Conservation (phyloP, 2,888 invertebrate genomes). For the Netelia melanura region DNA sequence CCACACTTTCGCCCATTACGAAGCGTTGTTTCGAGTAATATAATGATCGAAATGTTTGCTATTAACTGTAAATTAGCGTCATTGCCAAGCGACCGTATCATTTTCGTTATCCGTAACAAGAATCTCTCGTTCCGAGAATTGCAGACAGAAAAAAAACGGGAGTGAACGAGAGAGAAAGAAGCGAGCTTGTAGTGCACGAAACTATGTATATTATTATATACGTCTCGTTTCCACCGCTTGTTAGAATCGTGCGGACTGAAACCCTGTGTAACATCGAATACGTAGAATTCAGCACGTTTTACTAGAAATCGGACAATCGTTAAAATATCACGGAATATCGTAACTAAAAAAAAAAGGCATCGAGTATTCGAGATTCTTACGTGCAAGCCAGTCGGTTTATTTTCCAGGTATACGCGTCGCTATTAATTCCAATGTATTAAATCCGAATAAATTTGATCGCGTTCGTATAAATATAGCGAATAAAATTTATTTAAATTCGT, state of each 20-base stretch:
- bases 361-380: not conserved
- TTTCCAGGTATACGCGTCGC: too few species aligned
- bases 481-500: not conserved
- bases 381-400: too few species aligned
- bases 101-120: conserved; percentile 52
- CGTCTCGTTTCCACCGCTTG: conserved; percentile 17
- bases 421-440: too few species aligned
- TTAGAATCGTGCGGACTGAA: not conserved
- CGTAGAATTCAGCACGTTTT: conserved; percentile 7
- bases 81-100: conserved; percentile 8
- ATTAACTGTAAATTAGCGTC: conserved; percentile 56
- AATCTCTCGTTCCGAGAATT: conserved; percentile 41
- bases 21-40: conserved; percentile 42
- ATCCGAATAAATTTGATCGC: not conserved
- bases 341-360: not conserved
- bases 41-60: conserved; percentile 40
- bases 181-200: conserved; percentile 17
- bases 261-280: not conserved
- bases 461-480: not conserved
- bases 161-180: conserved; percentile 1
- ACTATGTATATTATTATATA: conserved; percentile 13
- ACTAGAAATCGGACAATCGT: conserved; percentile 9
- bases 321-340: conserved; percentile 1
- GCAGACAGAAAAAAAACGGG: not conserved
- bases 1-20: conserved; percentile 37